Conservation (phyloP, 1,140 invertebrate genomes). For the Ips nitidus region DNA sequence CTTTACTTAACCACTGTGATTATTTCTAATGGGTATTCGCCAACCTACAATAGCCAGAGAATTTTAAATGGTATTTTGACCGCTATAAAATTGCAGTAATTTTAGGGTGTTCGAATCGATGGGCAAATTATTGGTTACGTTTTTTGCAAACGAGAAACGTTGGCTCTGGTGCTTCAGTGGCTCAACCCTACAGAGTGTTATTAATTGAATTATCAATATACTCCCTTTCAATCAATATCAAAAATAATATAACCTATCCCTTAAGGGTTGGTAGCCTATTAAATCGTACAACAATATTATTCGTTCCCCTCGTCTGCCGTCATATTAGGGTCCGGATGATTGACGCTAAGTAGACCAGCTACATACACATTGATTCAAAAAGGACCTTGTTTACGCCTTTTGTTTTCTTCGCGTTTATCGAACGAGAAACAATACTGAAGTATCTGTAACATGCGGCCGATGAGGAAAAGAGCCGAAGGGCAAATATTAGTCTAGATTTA, state of each 20-base stretch:
- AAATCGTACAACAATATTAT: conserved; percentile 11
- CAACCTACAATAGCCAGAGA: conserved; percentile 36
- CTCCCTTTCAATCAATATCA: not conserved
- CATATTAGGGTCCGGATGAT: conserved; percentile 11
- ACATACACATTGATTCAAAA: conserved; percentile 7
- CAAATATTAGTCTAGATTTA: too few relatives aligned
- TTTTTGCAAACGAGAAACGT: too few relatives aligned
- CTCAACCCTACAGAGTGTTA: too few relatives aligned
- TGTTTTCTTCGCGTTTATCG: conserved; percentile 6
- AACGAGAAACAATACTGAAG: conserved; percentile 4
- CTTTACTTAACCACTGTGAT: conserved; percentile 37
- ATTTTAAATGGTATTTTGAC: conserved; percentile 29
- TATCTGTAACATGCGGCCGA: not conserved
- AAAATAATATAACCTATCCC: conserved; percentile 2
- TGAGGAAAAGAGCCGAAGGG: not conserved
- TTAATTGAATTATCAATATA: not conserved
- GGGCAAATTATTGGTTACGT: not conserved
- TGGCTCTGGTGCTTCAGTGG: too few relatives aligned
- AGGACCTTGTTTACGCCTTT: conserved; percentile 10
- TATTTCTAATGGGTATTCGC: conserved; percentile 37
- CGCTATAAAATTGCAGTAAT: conserved; percentile 24
- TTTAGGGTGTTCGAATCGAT: conserved; percentile 12
- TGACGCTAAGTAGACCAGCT: conserved; percentile 9
- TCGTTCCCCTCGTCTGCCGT: conserved; percentile 4
- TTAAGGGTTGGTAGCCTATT: conserved; percentile 5